Percentiles rank a stretch among this genome's conserved stretches.
phyloP scores from a whole-genome alignment of 2,113 vertebrate genomes.

The Pristiophorus japonicus region DNA sequence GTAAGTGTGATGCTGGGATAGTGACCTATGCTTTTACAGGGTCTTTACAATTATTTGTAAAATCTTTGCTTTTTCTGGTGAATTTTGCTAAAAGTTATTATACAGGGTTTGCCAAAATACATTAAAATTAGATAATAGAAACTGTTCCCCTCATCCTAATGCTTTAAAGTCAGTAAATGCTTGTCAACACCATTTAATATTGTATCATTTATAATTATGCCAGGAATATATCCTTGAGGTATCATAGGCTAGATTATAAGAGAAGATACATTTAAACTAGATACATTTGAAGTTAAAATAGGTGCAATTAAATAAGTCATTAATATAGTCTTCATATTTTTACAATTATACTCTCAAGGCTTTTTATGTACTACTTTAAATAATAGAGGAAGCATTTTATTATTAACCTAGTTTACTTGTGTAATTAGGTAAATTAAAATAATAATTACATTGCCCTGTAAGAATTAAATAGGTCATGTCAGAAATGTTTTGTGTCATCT shows the following conservation, averaged over 20 bases:
- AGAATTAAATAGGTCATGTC: not conserved
- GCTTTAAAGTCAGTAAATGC: not conserved
- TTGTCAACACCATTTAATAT: not conserved
- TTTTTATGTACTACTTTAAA: not conserved
- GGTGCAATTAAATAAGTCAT: not conserved
- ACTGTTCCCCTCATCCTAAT: not conserved
- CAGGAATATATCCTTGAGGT: not conserved
- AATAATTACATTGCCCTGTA: not conserved
- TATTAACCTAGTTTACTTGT: not conserved
- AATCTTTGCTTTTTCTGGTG: not conserved
- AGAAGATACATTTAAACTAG: not conserved
- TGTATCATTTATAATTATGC: not conserved
- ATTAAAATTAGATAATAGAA: not conserved
- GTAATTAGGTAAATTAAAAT: slow-evolving; percentile 9
- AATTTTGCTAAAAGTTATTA: not conserved
- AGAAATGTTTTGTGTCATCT: not conserved
- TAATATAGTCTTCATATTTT: not conserved
- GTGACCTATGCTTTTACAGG: not conserved
- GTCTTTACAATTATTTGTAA: not conserved
- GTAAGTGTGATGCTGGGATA: not conserved
- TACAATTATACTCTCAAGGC: not conserved
- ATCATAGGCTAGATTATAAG: too few species aligned
- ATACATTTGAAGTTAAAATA: not conserved
- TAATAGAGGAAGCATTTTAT: not conserved
- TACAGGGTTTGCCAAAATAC: not conserved